A percentile compares a stretch with the other conserved stretches of the same genome.
These are phyloP conservation scores for Caenorhabditis sp. DNA, from an alignment of 2,888 invertebrate genomes.

Conservation along the genomic window DNA sequence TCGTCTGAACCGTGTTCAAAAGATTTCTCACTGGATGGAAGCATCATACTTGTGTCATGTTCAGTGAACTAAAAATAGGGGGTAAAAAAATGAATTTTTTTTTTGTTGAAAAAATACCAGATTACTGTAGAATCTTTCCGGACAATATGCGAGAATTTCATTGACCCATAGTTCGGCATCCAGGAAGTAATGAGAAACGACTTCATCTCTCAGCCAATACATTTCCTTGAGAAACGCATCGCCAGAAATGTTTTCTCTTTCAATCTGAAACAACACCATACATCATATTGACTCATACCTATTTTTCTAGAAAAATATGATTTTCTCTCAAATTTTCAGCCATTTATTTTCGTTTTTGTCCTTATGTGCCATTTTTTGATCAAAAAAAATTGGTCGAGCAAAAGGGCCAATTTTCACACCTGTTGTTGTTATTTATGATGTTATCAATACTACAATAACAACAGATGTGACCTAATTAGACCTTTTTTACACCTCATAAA, in stretches of 20 bases:
- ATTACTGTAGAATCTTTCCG: slow-evolving; percentile 18
- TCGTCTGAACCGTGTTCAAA: neutral
- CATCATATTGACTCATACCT: no score
- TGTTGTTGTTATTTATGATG: no score
- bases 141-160: slow-evolving; percentile 31
- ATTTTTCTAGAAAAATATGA: no score
- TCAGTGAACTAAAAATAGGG: neutral
- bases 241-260: slow-evolving; percentile 33
- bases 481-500: no score
- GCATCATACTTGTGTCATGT: slow-evolving; percentile 3
- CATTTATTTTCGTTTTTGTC: no score
- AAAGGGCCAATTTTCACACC: no score
- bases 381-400: no score
- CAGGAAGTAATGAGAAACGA: slow-evolving; percentile 50
- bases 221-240: slow-evolving; percentile 49
- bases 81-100: neutral
- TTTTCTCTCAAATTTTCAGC: no score
- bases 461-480: no score
- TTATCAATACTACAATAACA: no score
- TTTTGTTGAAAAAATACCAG: neutral
- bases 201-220: slow-evolving; percentile 56
- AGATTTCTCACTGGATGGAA: neutral
- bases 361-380: no score
- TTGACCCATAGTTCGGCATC: slow-evolving; percentile 52
- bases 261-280: slow-evolving; percentile 25